These are phyloP conservation scores for Cephalopholis sonnerati DNA, from an alignment of 2,113 vertebrate genomes.

Conservation along the genomic window DNA sequence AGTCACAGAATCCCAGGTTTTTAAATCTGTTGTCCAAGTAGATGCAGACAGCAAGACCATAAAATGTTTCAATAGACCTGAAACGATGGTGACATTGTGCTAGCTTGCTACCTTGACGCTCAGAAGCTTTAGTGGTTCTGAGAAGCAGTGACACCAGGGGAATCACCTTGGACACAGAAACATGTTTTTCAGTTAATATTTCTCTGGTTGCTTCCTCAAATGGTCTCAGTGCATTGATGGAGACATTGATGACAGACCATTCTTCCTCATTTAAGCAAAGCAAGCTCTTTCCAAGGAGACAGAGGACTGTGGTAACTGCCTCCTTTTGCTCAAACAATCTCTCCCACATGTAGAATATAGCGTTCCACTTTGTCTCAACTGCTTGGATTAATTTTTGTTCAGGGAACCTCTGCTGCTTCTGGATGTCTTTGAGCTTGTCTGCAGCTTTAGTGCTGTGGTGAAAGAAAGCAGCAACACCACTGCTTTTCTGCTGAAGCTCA, in stretches of 20 bases:
- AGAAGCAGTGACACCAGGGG: conserved; percentile 36
- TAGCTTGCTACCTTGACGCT: conserved; percentile 30
- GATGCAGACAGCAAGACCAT: too few species aligned
- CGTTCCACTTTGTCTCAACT: conserved; percentile 62
- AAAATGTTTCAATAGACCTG: too few species aligned
- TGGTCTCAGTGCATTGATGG: conserved; percentile 47
- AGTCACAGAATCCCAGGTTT: too few species aligned
- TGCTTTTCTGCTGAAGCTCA: too few species aligned
- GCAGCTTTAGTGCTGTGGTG: conserved; percentile 52
- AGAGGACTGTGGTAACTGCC: conserved; percentile 31
- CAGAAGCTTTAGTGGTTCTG: conserved; percentile 15
- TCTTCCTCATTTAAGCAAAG: conserved; percentile 55
- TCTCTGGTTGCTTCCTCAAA: conserved; percentile 52
- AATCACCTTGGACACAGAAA: conserved; percentile 45
- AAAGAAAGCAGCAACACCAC: too few species aligned
- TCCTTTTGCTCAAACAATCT: conserved; percentile 37
- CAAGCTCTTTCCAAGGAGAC: conserved; percentile 51
- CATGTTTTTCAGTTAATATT: too few species aligned
- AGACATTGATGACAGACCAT: conserved; percentile 30
- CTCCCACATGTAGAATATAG: conserved; percentile 60
- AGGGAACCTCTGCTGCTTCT: conserved; percentile 48
- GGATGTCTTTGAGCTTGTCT: conserved; percentile 47
- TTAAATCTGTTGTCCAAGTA: too few species aligned
- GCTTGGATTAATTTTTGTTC: conserved; percentile 58
- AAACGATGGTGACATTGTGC: background rate